A percentile compares a stretch with the other conserved stretches of the same genome.
Conservation (phyloP, 1,140 invertebrate species). For the Rhopalosiphum maidis region DNA sequence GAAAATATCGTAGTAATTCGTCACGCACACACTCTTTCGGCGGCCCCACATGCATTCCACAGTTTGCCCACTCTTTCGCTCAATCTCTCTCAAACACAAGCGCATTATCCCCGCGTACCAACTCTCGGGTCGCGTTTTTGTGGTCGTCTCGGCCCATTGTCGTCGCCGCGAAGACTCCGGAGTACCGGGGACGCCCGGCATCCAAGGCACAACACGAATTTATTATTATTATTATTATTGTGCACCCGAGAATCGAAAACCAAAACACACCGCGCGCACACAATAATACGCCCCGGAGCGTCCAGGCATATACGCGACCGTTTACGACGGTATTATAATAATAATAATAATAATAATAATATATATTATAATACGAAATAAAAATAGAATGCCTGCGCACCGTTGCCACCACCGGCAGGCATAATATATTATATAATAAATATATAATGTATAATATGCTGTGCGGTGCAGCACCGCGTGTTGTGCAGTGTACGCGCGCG, state of each 20-base stretch:
- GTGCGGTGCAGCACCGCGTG: background rate
- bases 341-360: background rate
- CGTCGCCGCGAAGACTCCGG: background rate
- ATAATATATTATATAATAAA: conserved; percentile 9
- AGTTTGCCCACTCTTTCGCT: background rate
- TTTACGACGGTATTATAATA: conserved; percentile 15
- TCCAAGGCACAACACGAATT: background rate
- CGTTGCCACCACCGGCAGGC: background rate
- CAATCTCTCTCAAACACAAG: background rate
- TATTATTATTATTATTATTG: background rate
- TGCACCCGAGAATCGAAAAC: conserved; percentile 52
- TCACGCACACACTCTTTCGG: background rate
- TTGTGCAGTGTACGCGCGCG: background rate
- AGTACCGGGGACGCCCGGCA: background rate
- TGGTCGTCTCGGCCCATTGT: background rate
- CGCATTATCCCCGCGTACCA: no score
- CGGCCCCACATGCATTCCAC: background rate
- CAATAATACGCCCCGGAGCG: background rate
- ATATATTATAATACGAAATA: background rate
- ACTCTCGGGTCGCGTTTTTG: background rate
- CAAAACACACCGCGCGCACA: conserved; percentile 38
- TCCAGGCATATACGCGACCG: background rate
- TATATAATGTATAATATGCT: background rate
- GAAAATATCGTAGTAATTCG: background rate
- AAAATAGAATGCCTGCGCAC: background rate